Percentiles rank a stretch among this genome's conserved stretches.
Conservation (phyloP, 1,140 invertebrate species). For the Adoxophyes honmai region DNA sequence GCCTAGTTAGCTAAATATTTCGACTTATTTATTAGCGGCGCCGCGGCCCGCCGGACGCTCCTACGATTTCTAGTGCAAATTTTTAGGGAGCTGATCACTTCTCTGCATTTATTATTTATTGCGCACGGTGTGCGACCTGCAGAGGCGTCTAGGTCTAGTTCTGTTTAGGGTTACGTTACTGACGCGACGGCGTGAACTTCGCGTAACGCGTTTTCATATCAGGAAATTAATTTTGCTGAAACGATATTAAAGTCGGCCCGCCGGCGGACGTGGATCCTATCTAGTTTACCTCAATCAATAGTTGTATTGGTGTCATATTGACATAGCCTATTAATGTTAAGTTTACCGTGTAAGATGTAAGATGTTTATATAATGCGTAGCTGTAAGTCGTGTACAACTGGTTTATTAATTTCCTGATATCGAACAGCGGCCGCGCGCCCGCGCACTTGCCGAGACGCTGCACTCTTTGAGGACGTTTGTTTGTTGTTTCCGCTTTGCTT, state of each 20-base stretch:
- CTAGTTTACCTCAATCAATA: slow-evolving; percentile 73
- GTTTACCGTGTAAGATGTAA: slow-evolving; percentile 67
- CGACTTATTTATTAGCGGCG: slow-evolving; percentile 16
- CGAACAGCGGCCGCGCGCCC: slow-evolving; percentile 24
- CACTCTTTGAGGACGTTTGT: not conserved
- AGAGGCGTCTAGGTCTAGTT: slow-evolving; percentile 24
- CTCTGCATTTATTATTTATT: slow-evolving; percentile 39
- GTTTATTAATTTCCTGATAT: slow-evolving; percentile 48
- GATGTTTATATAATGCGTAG: slow-evolving; percentile 53
- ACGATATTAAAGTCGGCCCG: slow-evolving; percentile 41
- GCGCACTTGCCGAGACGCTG: slow-evolving; percentile 29
- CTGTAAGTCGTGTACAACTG: slow-evolving; percentile 62
- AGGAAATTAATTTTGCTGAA: slow-evolving; percentile 47
- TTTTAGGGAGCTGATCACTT: slow-evolving; percentile 22
- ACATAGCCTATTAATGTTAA: slow-evolving; percentile 74
- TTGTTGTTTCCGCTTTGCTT: slow-evolving; percentile 2
- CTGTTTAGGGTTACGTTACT: not conserved
- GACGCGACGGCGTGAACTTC: slow-evolving; percentile 18
- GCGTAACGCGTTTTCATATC: slow-evolving; percentile 47
- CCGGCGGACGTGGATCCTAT: slow-evolving; percentile 58
- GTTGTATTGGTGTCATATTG: slow-evolving; percentile 68
- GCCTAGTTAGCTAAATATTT: slow-evolving; percentile 67
- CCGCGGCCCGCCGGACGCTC: not conserved
- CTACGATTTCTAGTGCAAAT: slow-evolving; percentile 17
- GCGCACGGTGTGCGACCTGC: slow-evolving; percentile 25